Base-by-base conservation (phyloP, 2,797 vertebrate genomes). In the Eptatretus atami region DNA sequence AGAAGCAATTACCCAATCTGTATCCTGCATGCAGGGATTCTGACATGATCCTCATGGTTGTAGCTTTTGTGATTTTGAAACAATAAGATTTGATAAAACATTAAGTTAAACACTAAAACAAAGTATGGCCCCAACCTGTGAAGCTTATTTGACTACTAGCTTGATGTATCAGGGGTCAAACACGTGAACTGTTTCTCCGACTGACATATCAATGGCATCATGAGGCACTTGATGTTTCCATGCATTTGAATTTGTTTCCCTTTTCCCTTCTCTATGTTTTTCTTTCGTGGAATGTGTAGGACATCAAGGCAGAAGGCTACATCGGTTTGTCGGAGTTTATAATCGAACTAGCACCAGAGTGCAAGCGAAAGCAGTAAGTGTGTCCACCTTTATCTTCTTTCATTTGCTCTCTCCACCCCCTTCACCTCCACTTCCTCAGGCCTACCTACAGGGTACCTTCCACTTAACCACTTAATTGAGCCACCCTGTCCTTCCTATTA, bases 351-450 rank as follows among this genome's bases (percentile, higher is more conserved):
- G 88, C 88, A 63, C 76, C 68, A 3, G 90, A 98, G 75, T 93
- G 88, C 82, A 98, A 88, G 74, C 95, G 90, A 75, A 98, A 94
- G 74, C 75, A 84, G 90, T 98, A 78, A 86, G 90, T 11, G 1
- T 6, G n/a, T 61, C 53, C 13, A n/a, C 53, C 52, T 13, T 10
- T 63, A 19, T 55, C 53, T 53, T 14, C 25, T 63, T 52, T 11
- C 31, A 52, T 53, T 12, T 52, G 11, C 52, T 63, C 55, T 53
- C 65, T 55, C 14, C 6, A 53, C 13, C 63, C 55, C n/a, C n/a
- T n/a, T n/a, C 55, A 60, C 57, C 57, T 44, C 31, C 31, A 44
- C 31, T 44, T 44, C 31, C 31, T 8, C 31, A n/a, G 9, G 12
- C 25, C n/a, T 14, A 19, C 2, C 19, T 19, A 44, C 31, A 44